phyloP scores from a whole-genome alignment of 2,113 vertebrate genomes.

The Megaleporinus macrocephalus region DNA sequence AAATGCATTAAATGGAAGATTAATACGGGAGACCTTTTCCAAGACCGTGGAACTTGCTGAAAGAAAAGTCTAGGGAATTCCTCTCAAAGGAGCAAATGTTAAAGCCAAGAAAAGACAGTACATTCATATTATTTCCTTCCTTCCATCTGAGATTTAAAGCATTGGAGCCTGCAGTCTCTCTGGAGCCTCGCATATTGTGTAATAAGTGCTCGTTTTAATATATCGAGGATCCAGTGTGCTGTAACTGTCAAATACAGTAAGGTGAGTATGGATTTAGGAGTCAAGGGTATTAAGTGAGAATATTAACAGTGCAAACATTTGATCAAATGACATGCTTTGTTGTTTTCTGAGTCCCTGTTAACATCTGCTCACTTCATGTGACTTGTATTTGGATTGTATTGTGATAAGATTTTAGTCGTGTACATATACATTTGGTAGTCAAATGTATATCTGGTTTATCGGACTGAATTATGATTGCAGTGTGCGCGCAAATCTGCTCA shows the following conservation, averaged over 20 bases:
- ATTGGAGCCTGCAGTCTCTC: conserved; percentile 18
- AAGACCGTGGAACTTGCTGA: conserved; percentile 43
- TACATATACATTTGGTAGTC: too few species aligned
- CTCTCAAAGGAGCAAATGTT: conserved; percentile 29
- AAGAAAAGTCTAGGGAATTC: conserved; percentile 45
- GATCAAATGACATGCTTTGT: neutral
- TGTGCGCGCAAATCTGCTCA: too few species aligned
- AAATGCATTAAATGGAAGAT: conserved; percentile 58
- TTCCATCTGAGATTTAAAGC: conserved; percentile 1
- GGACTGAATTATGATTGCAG: too few species aligned
- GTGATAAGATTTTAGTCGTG: too few species aligned
- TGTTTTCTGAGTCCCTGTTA: too few species aligned
- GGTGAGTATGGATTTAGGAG: neutral
- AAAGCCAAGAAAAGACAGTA: conserved; percentile 30
- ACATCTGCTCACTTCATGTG: too few species aligned
- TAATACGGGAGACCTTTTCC: conserved; percentile 60
- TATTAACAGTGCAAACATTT: neutral
- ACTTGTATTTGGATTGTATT: too few species aligned
- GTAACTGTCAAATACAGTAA: conserved; percentile 19
- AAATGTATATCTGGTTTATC: too few species aligned
- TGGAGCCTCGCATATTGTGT: conserved; percentile 25
- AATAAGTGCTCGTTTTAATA: conserved; percentile 22
- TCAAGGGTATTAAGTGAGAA: neutral
- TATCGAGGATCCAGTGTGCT: conserved; percentile 5
- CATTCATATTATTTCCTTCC: conserved; percentile 9